Evolutionary conservation across 37 sponge, comb jelly and placozoan species (phyloP).

Genomic region (Halisarca cf. caerulea): DNA sequence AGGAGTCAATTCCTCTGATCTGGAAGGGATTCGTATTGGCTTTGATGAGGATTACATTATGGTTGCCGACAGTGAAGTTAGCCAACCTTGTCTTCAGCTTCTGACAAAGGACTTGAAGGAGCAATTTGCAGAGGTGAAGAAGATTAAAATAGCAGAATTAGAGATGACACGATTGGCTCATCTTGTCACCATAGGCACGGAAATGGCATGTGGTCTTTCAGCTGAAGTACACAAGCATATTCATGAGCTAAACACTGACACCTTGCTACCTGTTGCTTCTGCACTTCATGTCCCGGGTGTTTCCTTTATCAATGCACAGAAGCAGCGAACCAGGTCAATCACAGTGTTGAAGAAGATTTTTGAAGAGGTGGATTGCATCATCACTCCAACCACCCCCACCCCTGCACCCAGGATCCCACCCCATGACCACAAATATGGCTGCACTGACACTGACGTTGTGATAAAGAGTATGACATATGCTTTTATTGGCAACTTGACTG

Average conservation of each 20-base stretch:
- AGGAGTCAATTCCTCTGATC: slow-evolving; percentile 13
- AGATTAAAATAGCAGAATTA: slow-evolving; percentile 79
- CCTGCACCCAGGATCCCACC: slow-evolving; percentile 49
- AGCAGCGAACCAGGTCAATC: slow-evolving; percentile 75
- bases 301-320: slow-evolving; percentile 67
- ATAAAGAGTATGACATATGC: slow-evolving; percentile 43
- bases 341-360: slow-evolving; percentile 44
- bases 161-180: slow-evolving; percentile 71
- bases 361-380: slow-evolving; percentile 52
- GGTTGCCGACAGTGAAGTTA: slow-evolving; percentile 53
- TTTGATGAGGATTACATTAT: slow-evolving; percentile 48
- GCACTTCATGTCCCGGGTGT: slow-evolving; percentile 7
- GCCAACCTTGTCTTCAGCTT: slow-evolving; percentile 24
- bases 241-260: slow-evolving; percentile 57
- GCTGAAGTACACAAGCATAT: slow-evolving; percentile 61
- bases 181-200: slow-evolving; percentile 53
- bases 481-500: slow-evolving; percentile 73
- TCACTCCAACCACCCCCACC: slow-evolving; percentile 63
- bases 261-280: slow-evolving; percentile 31
- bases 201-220: slow-evolving; percentile 41
- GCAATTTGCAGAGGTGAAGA: slow-evolving; percentile 65
- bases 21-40: slow-evolving; percentile 66
- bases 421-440: slow-evolving; percentile 41
- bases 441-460: slow-evolving; percentile 27
- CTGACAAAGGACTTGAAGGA: slow-evolving; percentile 17